Evolutionary conservation across 2,888 invertebrate genomes (phyloP).

Genomic region (Coleophora flavipennella): DNA sequence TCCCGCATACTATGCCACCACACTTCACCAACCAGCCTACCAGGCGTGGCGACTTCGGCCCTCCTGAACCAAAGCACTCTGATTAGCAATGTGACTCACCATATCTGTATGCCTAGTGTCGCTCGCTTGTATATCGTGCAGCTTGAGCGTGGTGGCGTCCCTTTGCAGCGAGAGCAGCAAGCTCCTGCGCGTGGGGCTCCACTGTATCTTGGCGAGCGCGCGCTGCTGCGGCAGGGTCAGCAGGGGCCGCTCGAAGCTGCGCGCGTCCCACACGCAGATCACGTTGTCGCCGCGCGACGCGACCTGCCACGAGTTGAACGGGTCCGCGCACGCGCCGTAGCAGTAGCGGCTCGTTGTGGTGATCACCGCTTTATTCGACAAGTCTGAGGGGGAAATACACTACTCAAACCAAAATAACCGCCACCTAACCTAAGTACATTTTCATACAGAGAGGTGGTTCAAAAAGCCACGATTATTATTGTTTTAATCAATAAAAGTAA

Average conservation of each 20-base stretch:
- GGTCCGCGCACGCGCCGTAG: constrained; percentile 85
- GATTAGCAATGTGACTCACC: too few relatives aligned
- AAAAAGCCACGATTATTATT: too few relatives aligned
- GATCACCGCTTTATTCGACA: constrained; percentile 76
- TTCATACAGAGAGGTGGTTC: too few relatives aligned
- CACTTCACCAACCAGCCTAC: too few relatives aligned
- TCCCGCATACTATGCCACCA: too few relatives aligned
- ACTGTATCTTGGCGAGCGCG: constrained; percentile 81
- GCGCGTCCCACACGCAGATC: constrained; percentile 89
- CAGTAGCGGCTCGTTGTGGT: constrained; percentile 85
- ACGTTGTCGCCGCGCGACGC: constrained; percentile 88
- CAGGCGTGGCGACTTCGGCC: too few relatives aligned
- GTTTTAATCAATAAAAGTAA: too few relatives aligned
- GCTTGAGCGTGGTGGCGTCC: constrained; percentile 81
- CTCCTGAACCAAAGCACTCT: too few relatives aligned
- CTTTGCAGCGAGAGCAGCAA: constrained; percentile 86
- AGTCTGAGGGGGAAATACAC: constrained; percentile 63
- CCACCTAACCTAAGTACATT: too few relatives aligned
- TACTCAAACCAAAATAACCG: too few relatives aligned
- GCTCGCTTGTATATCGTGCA: constrained; percentile 84
- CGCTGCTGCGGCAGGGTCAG: constrained; percentile 77
- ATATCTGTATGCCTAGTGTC: background rate
- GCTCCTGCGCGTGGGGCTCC: constrained; percentile 92
- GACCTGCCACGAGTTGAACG: constrained; percentile 82
- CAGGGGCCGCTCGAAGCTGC: constrained; percentile 88